Evolutionary conservation across 2,113 vertebrate genomes (phyloP).

Genomic region (Bothrops jararaca): DNA sequence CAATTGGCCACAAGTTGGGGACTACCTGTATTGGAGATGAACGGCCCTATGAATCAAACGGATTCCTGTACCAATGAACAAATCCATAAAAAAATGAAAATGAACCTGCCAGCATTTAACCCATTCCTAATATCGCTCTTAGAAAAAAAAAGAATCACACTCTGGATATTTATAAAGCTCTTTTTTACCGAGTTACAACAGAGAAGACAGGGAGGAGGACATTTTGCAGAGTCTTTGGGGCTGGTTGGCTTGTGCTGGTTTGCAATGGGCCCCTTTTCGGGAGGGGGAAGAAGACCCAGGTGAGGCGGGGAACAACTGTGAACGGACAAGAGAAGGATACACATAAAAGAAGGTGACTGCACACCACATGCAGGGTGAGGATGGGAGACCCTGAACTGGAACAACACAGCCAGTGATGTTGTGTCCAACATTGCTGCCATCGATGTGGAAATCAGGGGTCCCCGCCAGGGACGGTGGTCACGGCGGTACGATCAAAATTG

Average conservation of each 20-base stretch:
- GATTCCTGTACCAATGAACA: background rate
- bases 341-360: background rate
- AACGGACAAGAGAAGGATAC: background rate
- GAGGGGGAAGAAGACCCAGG: background rate
- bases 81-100: background rate
- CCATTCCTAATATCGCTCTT: background rate
- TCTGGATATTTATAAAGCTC: background rate
- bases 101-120: background rate
- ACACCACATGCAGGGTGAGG: background rate
- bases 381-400: background rate
- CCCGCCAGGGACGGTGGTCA: background rate
- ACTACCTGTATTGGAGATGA: background rate
- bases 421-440: background rate
- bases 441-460: background rate
- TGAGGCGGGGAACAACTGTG: too few relatives aligned
- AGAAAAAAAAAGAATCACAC: background rate
- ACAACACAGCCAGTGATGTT: background rate
- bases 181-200: slow-evolving; percentile 18
- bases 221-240: background rate
- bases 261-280: background rate
- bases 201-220: background rate
- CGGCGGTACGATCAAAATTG: background rate
- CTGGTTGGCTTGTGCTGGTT: background rate
- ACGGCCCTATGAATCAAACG: background rate
- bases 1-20: too few relatives aligned